phyloP scores from a whole-genome alignment of 2,113 vertebrate species.

The Podiceps cristatus region DNA sequence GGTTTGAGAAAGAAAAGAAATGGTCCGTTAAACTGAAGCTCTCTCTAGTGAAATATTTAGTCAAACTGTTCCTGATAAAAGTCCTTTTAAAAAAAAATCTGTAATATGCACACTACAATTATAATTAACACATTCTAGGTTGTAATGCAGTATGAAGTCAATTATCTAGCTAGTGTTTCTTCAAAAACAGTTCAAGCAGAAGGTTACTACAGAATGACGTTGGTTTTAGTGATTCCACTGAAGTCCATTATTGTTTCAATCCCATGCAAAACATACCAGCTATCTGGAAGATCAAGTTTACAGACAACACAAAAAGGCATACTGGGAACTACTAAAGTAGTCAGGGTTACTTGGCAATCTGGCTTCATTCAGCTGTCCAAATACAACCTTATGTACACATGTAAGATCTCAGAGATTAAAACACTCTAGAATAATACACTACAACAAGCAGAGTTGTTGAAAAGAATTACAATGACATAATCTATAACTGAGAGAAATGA shows the following conservation, averaged over 20 bases:
- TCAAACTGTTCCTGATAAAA: neutral
- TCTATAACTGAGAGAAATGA: neutral
- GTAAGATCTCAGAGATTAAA: neutral
- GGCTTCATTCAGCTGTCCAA: neutral
- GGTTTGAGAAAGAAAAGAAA: neutral
- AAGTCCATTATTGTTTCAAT: neutral
- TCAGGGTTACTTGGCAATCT: neutral
- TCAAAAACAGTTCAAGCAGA: neutral
- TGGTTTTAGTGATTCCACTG: neutral
- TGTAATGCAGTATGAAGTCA: neutral
- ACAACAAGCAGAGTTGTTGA: neutral
- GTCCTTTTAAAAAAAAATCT: neutral
- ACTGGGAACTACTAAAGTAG: neutral
- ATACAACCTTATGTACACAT: neutral
- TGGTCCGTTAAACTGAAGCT: neutral
- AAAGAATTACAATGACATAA: neutral
- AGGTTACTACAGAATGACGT: neutral
- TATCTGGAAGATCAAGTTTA: neutral
- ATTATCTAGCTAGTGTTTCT: neutral
- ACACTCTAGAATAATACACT: neutral
- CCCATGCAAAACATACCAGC: rapidly evolving
- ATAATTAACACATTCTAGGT: neutral
- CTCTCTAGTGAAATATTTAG: neutral
- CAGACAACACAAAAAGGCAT: neutral
- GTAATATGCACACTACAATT: neutral